Evolutionary conservation across 92 coral and sea anemone species (phyloP), one percentile per base, ranked within the genome.

Genomic region (Zoanthus sociatus): DNA sequence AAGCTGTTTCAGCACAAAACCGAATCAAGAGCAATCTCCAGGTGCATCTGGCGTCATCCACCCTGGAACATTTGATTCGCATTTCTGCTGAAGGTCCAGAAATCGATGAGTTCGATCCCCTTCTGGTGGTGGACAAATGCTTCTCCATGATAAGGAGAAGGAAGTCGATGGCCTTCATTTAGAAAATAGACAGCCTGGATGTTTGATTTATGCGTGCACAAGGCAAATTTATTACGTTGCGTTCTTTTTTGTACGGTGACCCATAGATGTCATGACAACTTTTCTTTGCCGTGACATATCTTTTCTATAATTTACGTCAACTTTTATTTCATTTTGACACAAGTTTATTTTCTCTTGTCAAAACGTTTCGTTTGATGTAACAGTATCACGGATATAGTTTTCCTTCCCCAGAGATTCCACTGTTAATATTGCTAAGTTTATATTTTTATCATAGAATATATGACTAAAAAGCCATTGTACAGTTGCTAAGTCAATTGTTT

Each of bases 341-440:
- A 55, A 55, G 63, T 55, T 63, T 63, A 63, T 63, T 63, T 63
- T 63, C 70, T 63, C 70, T 63, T 63, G 70, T 63, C 70, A 1
- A 63, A 63, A 63, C 70, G 70, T 63, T 63, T 63, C 70, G 70
- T 63, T 63, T 71, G 76, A 71, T 71, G 76, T 71, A 71, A 31
- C 76, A 71, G 76, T 71, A 71, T 30, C 76, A 71, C 76, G 76
- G 50, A 71, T 71, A 42, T 71, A 71, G 76, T 71, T 71, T 71
- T 71, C 76, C 76, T 71, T 71, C 76, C 76, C 76, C 44, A 71
- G 76, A 71, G 76, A 71, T 71, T 71, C 76, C 76, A 71, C 76
- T 71, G 76, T 71, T 71, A 42, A 71, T 71, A 71, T 71, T 71
- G 76, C 76, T 71, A 71, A 71, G 47, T 71, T 71, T 30, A 71